phyloP scores from a whole-genome alignment of 1,140 invertebrate species.

The Hypsibius dujardini region DNA sequence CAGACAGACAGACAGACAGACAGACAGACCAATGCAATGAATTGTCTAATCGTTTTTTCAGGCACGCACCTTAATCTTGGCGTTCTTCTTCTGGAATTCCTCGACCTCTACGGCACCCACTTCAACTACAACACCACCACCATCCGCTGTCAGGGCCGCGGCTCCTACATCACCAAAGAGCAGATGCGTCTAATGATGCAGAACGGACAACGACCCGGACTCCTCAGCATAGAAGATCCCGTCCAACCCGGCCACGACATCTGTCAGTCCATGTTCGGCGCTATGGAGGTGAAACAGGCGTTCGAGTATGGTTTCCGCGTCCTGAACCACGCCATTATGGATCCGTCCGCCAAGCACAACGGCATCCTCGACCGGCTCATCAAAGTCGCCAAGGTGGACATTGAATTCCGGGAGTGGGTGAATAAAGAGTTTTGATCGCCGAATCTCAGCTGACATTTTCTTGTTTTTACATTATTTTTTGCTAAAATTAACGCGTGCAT shows the following conservation, averaged over 20 bases:
- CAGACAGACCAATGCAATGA: no score
- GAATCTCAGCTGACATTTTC: no score
- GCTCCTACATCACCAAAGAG: conserved; percentile 81
- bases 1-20: no score
- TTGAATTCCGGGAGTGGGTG: no score
- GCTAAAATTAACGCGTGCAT: no score
- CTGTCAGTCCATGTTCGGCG: conserved; percentile 84
- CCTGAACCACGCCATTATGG: no score
- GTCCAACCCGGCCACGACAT: conserved; percentile 52
- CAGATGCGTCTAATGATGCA: conserved; percentile 39
- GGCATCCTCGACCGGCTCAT: no score
- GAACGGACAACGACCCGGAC: background rate
- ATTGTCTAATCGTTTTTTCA: conserved; percentile 13
- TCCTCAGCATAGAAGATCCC: conserved; percentile 32
- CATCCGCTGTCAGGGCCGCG: conserved; percentile 80
- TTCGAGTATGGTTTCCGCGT: conserved; percentile 85
- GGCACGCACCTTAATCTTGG: conserved; percentile 59
- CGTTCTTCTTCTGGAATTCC: conserved; percentile 85
- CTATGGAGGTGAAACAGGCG: conserved; percentile 67
- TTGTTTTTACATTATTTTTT: no score
- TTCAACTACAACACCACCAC: conserved; percentile 86
- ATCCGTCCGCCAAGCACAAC: no score
- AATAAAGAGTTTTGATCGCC: no score
- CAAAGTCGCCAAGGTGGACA: no score
- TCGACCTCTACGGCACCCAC: conserved; percentile 84